Evolutionary conservation across 2,888 invertebrate genomes (phyloP).

Genomic region (Holacanthella duospinosa): DNA sequence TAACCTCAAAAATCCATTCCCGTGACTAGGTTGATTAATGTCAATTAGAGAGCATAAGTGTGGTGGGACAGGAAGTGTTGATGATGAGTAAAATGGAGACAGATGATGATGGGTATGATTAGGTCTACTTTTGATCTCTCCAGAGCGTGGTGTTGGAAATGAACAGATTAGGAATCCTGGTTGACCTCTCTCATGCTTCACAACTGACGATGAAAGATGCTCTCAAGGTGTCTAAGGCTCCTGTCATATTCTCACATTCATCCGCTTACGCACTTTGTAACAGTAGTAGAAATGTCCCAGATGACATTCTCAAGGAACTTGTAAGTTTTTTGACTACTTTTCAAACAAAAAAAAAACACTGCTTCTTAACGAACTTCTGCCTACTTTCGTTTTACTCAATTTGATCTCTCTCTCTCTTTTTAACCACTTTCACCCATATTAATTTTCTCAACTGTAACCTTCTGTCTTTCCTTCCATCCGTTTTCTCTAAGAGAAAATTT

Average conservation of each 20-base stretch:
- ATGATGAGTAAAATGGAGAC: no score
- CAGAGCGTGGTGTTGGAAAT: slow-evolving; percentile 55
- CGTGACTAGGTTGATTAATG: no score
- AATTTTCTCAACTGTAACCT: not conserved
- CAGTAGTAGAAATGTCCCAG: slow-evolving; percentile 50
- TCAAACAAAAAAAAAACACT: not conserved
- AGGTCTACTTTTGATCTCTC: not conserved
- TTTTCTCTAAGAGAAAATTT: not conserved
- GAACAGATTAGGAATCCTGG: slow-evolving; percentile 59
- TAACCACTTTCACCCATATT: not conserved
- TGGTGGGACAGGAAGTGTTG: no score
- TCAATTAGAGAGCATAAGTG: no score
- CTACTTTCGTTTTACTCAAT: not conserved
- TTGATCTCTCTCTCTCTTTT: not conserved
- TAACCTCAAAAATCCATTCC: no score
- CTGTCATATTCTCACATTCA: slow-evolving; percentile 45
- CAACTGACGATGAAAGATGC: slow-evolving; percentile 53
- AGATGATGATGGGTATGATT: not conserved
- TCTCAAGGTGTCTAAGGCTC: slow-evolving; percentile 49
- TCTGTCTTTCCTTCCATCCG: not conserved
- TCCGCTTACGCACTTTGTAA: slow-evolving; percentile 54
- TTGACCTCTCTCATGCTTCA: slow-evolving; percentile 55
- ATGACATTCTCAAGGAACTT: slow-evolving; percentile 51
- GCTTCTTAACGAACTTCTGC: not conserved
- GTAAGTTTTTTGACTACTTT: slow-evolving; percentile 41